Base-by-base conservation (phyloP, 2,113 vertebrate species). In the Platichthys stellatus region DNA sequence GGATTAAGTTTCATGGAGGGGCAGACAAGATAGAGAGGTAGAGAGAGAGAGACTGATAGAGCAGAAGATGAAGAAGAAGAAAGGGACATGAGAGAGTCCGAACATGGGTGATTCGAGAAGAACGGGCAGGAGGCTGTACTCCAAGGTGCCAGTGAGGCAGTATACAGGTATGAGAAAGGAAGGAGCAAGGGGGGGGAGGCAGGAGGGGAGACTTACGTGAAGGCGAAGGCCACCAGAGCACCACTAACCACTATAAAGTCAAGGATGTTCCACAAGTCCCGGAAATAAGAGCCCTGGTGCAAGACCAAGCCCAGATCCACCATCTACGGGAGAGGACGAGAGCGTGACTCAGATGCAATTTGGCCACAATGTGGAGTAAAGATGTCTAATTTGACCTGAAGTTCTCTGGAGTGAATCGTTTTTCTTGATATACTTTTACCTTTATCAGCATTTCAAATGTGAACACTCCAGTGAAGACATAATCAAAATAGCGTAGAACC, bases 161-260 rank as follows among this genome's bases (percentile, higher is more conserved):
- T 20, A 75, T 31, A 81, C 20, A 72, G 51, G 72, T n/a, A 72
- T 21, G 38, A 75, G 63, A 88, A 54, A 49, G 0, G 43, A 28
- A 73, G 63, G 59, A 69, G 38, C n/a, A 18, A 72, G 20, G 28
- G 54, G 67, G 67, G 62, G 28, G 26, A 74, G 78, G 81, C 59
- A 78, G 83, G 67, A 86, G 86, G 74, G 74, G 84, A 87, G 80
- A 97, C 97, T 98, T 96, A 98, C 97, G 96, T 96, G 96, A 98
- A 98, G 90, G 97, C 97, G 69, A 97, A 98, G 88, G 97, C 97
- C 95, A 98, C 97, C 93, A 98, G 93, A 83, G 97, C 97, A 93
- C 97, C 97, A 94, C 97, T 97, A 96, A 98, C 97, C 94, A 98
- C 97, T 91, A 98, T 98, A 94, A 98, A 98, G 95, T 98, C 97